Evolutionary conservation across 1,140 invertebrate species (phyloP), one percentile per base, ranked within the genome.

Genomic region (Drosophila persimilis): DNA sequence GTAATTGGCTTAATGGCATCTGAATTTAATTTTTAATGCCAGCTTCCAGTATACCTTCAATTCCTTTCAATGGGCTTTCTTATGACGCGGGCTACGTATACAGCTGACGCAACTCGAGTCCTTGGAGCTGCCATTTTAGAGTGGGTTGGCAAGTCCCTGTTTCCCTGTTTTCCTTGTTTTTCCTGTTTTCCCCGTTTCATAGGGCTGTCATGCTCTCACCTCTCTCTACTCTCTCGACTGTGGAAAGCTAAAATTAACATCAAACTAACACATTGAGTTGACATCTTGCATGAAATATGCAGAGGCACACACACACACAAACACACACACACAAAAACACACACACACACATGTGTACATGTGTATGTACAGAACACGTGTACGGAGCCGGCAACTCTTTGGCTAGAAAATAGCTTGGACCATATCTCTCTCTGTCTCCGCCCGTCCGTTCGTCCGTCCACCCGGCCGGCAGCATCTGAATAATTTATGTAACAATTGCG

Each of bases 401-500:
- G 62, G 54, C 61, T 75, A 60, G 47, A 69, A 76, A 17, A 53
- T 54, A 39, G 5, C 35, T 39, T 13, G 57, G 51, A 44, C 35
- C 35, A 53, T 20, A 39, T 39, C 31, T 29, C 13, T 9, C 29
- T 20, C 31, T 8, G 8, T 39, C 17, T 53, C 5, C 3, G 17
- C 22, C 17, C 20, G 20, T 53, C 5, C 6, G n/a, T 47, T 54
- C 59, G 46, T 8, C 29, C 59, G 55, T 47, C 58, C 59, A 44
- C 6, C 29, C 59, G 55, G 45, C 56, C 74, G 55, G 48, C 73
- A 69, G 46, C 77, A 61, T 81, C 77, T 85, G 80, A 85, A 85
- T 85, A 85, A 85, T 85, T 85, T 85, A 85, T 86, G 80, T 81
- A 86, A 85, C 80, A 85, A 85, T 85, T 85, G 80, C 80, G 80